Evolutionary conservation across 2,888 invertebrate species (phyloP), one percentile per base, ranked within the genome.

Genomic region (Drosophila barbarae): DNA sequence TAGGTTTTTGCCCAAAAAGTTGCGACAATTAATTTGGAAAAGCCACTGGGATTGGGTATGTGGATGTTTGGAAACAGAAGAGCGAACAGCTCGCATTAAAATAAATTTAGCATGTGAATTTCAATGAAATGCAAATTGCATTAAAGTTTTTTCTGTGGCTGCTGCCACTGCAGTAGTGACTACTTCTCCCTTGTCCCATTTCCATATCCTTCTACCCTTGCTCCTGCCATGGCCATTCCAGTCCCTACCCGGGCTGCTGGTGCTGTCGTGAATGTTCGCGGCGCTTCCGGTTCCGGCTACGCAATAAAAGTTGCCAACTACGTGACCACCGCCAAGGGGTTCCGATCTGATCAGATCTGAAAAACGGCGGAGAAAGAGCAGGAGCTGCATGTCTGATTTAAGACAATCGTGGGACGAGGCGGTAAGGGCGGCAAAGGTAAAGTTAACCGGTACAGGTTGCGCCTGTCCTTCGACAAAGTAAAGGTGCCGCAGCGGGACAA

Each of bases 41-140:
- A 41, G 28, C 32, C 54, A 49, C 35, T 41, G 23, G 56, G 50
- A 26, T 7, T 26, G 26, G 26, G 26, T 23, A 26, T 26, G 26
- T 3, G 26, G 26, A 26, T 7, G 26, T 26, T 6, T 26, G 26
- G 42, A 54, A 57, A 46, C 18, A 28, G 3, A n/a, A 51, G 52
- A 50, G 38, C 28, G 10, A 8, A 21, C 12, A 41, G 65, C 51
- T 50, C 35, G 65, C 63, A 50, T 55, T 55, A 34, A 71, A 71
- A 57, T 54, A 71, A 50, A 64, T 44, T 68, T 63, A 54, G 47
- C 54, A 69, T 74, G 65, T 36, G 67, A 80, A 72, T 80, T 74
- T 61, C 65, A 72, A 72, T 74, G 57, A 65, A 77, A 74, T 77
- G 77, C 72, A 80, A 78, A 84, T 78, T 71, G 60, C 72, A 69